Evolutionary conservation across 2,797 vertebrate genomes (phyloP).

Genomic region (Dromococcyx pavoninus): DNA sequence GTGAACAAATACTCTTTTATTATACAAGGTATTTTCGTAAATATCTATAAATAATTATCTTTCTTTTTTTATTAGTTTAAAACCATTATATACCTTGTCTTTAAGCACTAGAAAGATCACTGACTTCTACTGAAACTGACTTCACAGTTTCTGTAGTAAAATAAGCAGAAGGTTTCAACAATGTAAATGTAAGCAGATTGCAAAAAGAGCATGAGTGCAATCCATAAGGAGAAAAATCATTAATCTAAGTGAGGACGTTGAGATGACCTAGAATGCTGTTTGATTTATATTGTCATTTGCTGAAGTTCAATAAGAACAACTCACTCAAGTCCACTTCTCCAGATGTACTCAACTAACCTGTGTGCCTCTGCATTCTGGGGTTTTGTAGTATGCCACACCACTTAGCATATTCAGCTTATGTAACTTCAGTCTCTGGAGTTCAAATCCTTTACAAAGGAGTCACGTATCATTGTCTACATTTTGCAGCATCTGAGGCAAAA

Average conservation of each 20-base stretch:
- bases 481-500: not conserved
- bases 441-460: not conserved
- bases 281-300: not conserved
- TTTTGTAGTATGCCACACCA: not conserved
- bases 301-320: not conserved
- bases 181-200: not conserved
- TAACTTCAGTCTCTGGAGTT: not conserved
- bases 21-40: not conserved
- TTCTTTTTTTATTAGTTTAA: not conserved
- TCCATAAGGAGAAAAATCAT: not conserved
- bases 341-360: not conserved
- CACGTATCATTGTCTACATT: not conserved
- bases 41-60: not conserved
- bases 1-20: not conserved
- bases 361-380: not conserved
- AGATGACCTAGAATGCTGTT: not conserved
- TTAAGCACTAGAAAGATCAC: not conserved
- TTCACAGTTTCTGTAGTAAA: not conserved
- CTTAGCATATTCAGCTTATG: not conserved
- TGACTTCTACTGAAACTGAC: not conserved
- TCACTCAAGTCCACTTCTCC: not conserved
- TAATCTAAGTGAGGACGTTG: not conserved
- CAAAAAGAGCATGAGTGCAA: not conserved
- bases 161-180: not conserved
- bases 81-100: not conserved